Evolutionary conservation across 2,797 vertebrate species (phyloP).

Genomic region (Sciaenops ocellatus): DNA sequence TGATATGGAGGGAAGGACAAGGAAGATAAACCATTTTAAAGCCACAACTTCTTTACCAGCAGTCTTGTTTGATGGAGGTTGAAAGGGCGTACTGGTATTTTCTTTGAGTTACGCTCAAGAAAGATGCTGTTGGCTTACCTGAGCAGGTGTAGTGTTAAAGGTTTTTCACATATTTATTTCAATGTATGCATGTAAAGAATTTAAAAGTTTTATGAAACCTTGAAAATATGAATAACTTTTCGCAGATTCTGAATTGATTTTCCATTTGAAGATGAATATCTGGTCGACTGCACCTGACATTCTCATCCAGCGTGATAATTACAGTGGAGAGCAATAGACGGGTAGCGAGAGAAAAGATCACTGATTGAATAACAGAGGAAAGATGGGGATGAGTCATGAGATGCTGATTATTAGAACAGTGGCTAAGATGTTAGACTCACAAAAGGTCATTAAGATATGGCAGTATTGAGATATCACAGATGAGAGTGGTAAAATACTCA

Average conservation of each 20-base stretch:
- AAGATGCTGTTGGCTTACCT: background rate
- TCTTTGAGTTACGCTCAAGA: background rate
- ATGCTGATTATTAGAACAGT: slow-evolving; percentile 78
- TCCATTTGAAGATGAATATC: slow-evolving; percentile 75
- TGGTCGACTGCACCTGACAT: slow-evolving; percentile 77
- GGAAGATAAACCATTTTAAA: background rate
- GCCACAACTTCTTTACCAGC: background rate
- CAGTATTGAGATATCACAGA: slow-evolving; percentile 70
- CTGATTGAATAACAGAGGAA: slow-evolving; percentile 76
- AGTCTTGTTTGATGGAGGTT: background rate
- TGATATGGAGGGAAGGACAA: background rate
- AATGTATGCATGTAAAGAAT: slow-evolving; percentile 11
- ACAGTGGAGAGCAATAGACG: slow-evolving; percentile 76
- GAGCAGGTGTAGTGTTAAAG: background rate
- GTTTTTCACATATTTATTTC: slow-evolving; percentile 16
- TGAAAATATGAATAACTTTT: slow-evolving; percentile 48
- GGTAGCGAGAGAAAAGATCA: slow-evolving; percentile 75
- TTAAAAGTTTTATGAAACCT: slow-evolving; percentile 47
- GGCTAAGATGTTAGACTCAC: slow-evolving; percentile 75
- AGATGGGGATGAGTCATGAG: slow-evolving; percentile 79
- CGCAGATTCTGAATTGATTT: slow-evolving; percentile 60
- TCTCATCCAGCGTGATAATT: slow-evolving; percentile 79
- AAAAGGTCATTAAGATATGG: slow-evolving; percentile 80
- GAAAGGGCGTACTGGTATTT: background rate
- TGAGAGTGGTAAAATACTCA: slow-evolving; percentile 69